Evolutionary conservation across 2,797 vertebrate species (phyloP).

Genomic region (Tragelaphus eurycerus): DNA sequence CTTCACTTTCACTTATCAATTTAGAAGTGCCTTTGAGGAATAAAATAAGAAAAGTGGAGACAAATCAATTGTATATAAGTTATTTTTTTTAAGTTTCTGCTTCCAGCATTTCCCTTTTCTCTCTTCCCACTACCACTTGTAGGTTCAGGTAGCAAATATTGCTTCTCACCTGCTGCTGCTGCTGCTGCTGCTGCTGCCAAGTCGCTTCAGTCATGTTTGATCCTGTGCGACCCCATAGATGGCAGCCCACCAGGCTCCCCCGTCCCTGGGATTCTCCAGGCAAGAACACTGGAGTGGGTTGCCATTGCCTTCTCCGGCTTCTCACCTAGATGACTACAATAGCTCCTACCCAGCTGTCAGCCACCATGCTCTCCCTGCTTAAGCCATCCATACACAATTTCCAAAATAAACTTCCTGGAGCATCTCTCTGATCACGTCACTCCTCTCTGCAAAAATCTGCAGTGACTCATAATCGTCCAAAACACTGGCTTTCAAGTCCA

Average conservation of each 20-base stretch:
- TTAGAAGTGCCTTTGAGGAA: neutral
- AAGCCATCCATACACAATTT: neutral
- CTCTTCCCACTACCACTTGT: neutral
- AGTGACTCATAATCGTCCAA: neutral
- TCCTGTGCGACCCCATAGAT: neutral
- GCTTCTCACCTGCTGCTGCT: neutral
- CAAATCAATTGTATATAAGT: neutral
- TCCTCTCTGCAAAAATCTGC: neutral
- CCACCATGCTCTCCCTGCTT: neutral
- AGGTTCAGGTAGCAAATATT: neutral
- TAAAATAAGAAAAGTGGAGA: neutral
- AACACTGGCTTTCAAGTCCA: neutral
- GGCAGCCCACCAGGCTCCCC: neutral
- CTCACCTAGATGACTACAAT: neutral
- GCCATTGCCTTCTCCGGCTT: neutral
- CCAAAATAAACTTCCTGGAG: neutral
- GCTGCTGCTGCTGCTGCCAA: neutral
- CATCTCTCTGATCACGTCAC: neutral
- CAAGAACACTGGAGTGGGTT: neutral
- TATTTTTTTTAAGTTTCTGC: neutral
- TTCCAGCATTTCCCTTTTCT: neutral
- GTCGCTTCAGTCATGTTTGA: neutral
- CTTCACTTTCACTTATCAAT: neutral
- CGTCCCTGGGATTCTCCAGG: neutral
- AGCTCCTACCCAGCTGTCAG: neutral